Evolutionary conservation across 2,797 vertebrate species (phyloP), one percentile per base, ranked within the genome.

Genomic region (Microchirus variegatus): DNA sequence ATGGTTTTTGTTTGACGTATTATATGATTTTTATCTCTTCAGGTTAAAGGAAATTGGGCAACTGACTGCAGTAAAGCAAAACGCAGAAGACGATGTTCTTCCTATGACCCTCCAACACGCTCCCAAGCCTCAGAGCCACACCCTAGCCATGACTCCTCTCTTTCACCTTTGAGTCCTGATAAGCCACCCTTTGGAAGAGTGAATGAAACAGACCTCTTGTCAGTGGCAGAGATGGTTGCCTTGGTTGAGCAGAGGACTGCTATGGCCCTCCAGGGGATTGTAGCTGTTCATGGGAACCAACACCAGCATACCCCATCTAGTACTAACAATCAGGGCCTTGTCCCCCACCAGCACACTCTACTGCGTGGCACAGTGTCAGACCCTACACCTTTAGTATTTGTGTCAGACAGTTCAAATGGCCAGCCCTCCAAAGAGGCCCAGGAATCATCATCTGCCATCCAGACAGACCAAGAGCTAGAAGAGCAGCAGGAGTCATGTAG

Each of bases 221-320:
- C 96, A 0, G 97, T 99, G 57, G 96, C 97, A 0, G 95, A 99
- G 83, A 98, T 98, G 97, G 96, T 99, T 72, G 97, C 97, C 0
- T 75, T 96, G 81, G 96, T 97, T 11, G 97, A 99, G 78, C 95
- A 93, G 86, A 90, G 96, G 60, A 92, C 95, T 0, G 95, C 95
- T 0, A 76, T 96, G 90, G 95, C 95, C 0, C 78, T 96, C 58
- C 95, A 96, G 78, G 91, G 77, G 50, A 94, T 94, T 35, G 93
- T 92, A 67, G 88, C 82, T 31, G 78, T 69, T 70, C 93, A 88
- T 70, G 86, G 82, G 62, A 89, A 62, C 78, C 90, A 80, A 56
- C 85, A 83, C 11, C 67, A 63, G 41, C 85, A 86, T 55, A 59
- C 58, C 62, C 45, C 17, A 42, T 48, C 45, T 17, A 59, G 75